These are phyloP conservation scores for Nematostella vectensis DNA, from an alignment of 92 coral and sea anemone species.

Conservation along the genomic window DNA sequence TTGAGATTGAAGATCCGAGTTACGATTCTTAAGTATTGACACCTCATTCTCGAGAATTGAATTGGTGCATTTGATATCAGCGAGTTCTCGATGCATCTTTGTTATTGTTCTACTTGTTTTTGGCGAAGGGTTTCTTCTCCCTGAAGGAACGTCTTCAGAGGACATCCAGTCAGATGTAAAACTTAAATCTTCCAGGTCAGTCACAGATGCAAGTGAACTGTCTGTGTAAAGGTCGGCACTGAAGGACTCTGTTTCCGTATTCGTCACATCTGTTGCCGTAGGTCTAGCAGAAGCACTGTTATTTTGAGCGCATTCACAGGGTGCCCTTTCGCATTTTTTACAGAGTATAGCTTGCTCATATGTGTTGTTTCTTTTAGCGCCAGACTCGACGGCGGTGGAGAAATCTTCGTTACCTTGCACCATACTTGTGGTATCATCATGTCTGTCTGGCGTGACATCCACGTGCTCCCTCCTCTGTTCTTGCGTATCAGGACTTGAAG, in stretches of 20 bases:
- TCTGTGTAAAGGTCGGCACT: slow-evolving; percentile 44
- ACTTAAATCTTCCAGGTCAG: slow-evolving; percentile 54
- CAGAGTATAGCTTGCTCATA: no score
- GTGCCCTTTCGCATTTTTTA: neutral
- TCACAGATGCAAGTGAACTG: slow-evolving; percentile 52
- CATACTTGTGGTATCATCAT: neutral
- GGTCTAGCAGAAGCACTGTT: neutral
- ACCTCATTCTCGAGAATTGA: slow-evolving; percentile 65
- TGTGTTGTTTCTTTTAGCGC: no score
- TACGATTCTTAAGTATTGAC: slow-evolving; percentile 58
- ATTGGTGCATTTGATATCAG: slow-evolving; percentile 69
- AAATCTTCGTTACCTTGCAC: neutral
- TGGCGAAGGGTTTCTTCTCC: slow-evolving; percentile 11
- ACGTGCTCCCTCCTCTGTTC: neutral
- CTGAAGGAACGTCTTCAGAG: slow-evolving; percentile 48
- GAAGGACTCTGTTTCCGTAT: neutral
- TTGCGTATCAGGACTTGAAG: slow-evolving; percentile 22
- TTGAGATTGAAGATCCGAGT: slow-evolving; percentile 67
- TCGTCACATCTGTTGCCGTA: neutral
- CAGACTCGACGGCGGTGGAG: neutral
- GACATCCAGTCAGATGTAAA: slow-evolving; percentile 67
- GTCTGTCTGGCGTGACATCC: neutral
- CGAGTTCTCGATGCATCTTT: slow-evolving; percentile 68
- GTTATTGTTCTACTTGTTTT: slow-evolving; percentile 36
- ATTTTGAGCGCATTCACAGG: neutral